phyloP scores from a whole-genome alignment of 2,113 vertebrate genomes.

The Cariama cristata region DNA sequence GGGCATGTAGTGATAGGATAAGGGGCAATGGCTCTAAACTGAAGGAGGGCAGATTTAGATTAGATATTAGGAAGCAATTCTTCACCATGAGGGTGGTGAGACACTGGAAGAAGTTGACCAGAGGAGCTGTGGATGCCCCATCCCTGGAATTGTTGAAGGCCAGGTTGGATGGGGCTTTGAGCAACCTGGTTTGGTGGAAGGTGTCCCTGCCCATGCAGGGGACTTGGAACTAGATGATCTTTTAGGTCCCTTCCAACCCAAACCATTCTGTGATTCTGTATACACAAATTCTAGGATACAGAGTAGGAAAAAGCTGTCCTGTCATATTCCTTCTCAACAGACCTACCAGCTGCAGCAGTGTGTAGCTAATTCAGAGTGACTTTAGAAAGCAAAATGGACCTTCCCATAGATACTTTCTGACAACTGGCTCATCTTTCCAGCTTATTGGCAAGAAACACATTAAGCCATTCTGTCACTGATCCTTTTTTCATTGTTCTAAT shows the following conservation, averaged over 20 bases:
- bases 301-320: not conserved
- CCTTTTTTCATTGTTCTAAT: not conserved
- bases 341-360: not conserved
- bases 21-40: not conserved
- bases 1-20: not conserved
- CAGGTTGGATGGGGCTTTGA: not conserved
- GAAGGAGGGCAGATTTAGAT: not conserved
- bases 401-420: conserved; percentile 42
- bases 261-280: not conserved
- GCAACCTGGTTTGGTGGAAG: not conserved
- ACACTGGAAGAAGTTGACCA: not conserved
- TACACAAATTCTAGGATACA: not conserved
- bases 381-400: not conserved
- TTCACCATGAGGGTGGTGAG: not conserved
- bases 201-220: not conserved
- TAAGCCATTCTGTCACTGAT: conserved; percentile 42
- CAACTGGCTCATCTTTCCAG: conserved; percentile 34
- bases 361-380: conserved; percentile 25
- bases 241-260: not conserved
- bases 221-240: not conserved
- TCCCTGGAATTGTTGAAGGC: not conserved
- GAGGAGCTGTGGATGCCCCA: not conserved
- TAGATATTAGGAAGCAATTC: not conserved
- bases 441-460: conserved; percentile 31
- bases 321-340: not conserved